Percentiles rank a stretch among this genome's conserved stretches.
phyloP scores from a whole-genome alignment of 2,797 vertebrate species.

The Amphiprion clarkii region DNA sequence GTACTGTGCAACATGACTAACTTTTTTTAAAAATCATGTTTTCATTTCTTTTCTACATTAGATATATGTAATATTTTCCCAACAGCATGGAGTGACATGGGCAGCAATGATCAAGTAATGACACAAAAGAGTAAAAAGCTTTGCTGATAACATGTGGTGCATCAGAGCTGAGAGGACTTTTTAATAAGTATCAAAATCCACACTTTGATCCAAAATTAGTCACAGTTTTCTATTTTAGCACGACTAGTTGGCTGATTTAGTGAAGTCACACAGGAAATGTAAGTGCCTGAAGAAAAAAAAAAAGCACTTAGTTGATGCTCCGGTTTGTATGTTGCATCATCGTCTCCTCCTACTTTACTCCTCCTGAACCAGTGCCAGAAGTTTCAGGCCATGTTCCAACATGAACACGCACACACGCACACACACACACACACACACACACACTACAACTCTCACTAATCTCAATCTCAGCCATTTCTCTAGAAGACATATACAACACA shows the following conservation, averaged over 20 bases:
- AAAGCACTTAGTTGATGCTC: background rate
- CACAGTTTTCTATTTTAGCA: background rate
- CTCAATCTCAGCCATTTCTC: slow-evolving; percentile 56
- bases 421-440: background rate
- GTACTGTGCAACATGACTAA: background rate
- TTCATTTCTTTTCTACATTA: background rate
- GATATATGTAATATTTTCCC: no score
- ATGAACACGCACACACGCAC: slow-evolving; percentile 4
- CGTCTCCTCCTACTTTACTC: background rate
- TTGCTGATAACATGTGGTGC: no score
- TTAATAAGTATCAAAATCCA: no score
- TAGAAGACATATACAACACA: slow-evolving; percentile 66
- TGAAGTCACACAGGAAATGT: background rate
- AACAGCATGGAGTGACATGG: no score
- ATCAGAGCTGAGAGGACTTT: no score
- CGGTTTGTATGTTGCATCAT: background rate
- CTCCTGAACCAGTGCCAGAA: background rate
- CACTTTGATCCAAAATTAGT: background rate
- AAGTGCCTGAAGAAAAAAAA: background rate
- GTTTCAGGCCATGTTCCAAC: background rate
- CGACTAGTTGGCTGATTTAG: background rate
- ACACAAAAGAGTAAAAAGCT: no score
- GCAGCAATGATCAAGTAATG: no score
- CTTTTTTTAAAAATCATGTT: background rate
- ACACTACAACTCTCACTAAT: slow-evolving; percentile 1